phyloP scores from a whole-genome alignment of 1,140 invertebrate species.

The Drosophila simulans region DNA sequence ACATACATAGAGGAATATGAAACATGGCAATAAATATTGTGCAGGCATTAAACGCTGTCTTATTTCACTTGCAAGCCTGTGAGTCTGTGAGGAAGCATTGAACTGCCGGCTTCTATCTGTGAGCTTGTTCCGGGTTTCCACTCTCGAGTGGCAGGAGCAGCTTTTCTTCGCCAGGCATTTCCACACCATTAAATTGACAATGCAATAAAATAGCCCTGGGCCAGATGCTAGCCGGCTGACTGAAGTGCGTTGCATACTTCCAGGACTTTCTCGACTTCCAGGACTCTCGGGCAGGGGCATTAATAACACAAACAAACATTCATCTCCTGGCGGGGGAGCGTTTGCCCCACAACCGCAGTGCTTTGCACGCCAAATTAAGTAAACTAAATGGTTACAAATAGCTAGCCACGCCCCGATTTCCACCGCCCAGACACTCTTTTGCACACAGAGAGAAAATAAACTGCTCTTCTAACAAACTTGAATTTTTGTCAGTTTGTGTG shows the following conservation, averaged over 20 bases:
- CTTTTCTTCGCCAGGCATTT: constrained; percentile 73
- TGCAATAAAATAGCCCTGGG: constrained; percentile 75
- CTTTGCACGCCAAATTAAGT: constrained; percentile 65
- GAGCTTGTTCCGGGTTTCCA: constrained; percentile 9
- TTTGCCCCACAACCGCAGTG: constrained; percentile 27
- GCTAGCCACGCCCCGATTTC: constrained; percentile 13
- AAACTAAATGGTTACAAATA: constrained; percentile 60
- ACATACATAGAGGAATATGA: constrained; percentile 62
- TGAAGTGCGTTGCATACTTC: constrained; percentile 56
- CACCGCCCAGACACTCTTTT: not conserved
- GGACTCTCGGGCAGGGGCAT: constrained; percentile 49
- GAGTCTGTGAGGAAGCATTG: constrained; percentile 47
- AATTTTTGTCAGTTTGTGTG: not conserved
- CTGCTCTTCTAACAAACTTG: too few relatives aligned
- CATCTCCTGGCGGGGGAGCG: constrained; percentile 23
- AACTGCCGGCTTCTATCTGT: constrained; percentile 61
- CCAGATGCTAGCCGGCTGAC: constrained; percentile 45
- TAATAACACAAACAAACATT: constrained; percentile 62
- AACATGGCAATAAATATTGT: constrained; percentile 83
- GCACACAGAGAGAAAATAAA: constrained; percentile 2
- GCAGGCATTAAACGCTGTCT: constrained; percentile 80
- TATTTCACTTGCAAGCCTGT: constrained; percentile 63
- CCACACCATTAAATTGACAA: constrained; percentile 82
- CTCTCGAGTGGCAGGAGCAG: constrained; percentile 21
- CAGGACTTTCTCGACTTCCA: constrained; percentile 33